Percentiles rank a stretch among this genome's conserved stretches.
Conservation (phyloP, 2,113 vertebrate species). For the Polypterus bichir region DNA sequence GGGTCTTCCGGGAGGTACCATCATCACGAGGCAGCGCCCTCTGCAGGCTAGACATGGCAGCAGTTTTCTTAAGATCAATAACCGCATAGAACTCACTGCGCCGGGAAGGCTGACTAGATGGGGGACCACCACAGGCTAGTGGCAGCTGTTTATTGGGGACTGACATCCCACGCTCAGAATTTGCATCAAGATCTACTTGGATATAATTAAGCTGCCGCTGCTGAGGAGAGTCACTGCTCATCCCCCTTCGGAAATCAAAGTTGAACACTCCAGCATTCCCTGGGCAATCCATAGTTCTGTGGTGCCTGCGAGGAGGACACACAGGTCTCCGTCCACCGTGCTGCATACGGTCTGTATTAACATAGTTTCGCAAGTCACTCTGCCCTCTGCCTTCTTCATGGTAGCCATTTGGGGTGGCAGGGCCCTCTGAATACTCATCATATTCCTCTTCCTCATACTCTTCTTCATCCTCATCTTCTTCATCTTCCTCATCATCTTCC, state of each 20-base stretch:
- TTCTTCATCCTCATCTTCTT: conserved; percentile 41
- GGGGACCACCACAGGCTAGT: neutral
- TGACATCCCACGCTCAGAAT: conserved; percentile 40
- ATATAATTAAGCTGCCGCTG: conserved; percentile 94
- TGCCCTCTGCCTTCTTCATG: conserved; percentile 64
- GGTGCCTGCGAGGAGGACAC: conserved; percentile 41
- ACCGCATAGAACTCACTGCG: conserved; percentile 84
- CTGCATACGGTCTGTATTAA: conserved; percentile 53
- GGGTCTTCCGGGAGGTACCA: conserved; percentile 89
- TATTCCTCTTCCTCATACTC: conserved; percentile 35
- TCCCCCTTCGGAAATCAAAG: conserved; percentile 74
- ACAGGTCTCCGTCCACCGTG: conserved; percentile 32
- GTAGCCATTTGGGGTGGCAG: conserved; percentile 69
- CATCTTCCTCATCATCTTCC: conserved; percentile 57
- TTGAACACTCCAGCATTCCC: conserved; percentile 59
- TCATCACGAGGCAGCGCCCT: conserved; percentile 90
- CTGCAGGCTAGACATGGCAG: conserved; percentile 94
- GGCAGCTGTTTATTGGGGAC: neutral
- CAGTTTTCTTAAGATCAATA: conserved; percentile 95
- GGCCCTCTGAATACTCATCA: conserved; percentile 57
- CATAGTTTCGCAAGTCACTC: conserved; percentile 71
- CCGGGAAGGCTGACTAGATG: conserved; percentile 36
- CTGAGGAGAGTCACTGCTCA: conserved; percentile 43
- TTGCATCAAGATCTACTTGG: conserved; percentile 87
- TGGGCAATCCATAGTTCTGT: conserved; percentile 25